Evolutionary conservation across 2,888 invertebrate species (phyloP).

Genomic region (Agrochola litura): DNA sequence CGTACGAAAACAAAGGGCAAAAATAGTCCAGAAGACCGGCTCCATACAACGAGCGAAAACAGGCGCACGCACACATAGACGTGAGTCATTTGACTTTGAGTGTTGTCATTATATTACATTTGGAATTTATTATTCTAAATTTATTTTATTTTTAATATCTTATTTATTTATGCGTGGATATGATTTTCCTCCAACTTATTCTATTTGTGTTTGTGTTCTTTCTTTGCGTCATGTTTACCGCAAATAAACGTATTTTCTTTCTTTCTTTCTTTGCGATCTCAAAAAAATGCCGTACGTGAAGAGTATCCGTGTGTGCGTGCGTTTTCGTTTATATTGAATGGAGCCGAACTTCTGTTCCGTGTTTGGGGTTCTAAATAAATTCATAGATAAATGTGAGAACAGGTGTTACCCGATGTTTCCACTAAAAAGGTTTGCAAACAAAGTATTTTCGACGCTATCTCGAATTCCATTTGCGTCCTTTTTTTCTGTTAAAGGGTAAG

Average conservation of each 20-base stretch:
- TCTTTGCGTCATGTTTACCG: too few species aligned
- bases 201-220: too few species aligned
- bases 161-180: too few species aligned
- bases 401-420: slow-evolving; percentile 53
- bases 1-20: not conserved
- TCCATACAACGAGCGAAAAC: not conserved
- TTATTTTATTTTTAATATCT: too few species aligned
- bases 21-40: not conserved
- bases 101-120: too few species aligned
- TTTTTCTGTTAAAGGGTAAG: slow-evolving; percentile 55
- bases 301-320: not conserved
- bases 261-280: not conserved
- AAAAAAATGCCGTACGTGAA: slow-evolving; percentile 7
- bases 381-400: slow-evolving; percentile 57
- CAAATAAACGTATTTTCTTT: too few species aligned
- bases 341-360: not conserved
- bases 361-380: slow-evolving; percentile 49
- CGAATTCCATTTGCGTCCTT: slow-evolving; percentile 51
- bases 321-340: not conserved
- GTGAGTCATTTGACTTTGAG: too few species aligned
- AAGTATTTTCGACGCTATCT: slow-evolving; percentile 59
- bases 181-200: too few species aligned
- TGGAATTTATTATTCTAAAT: too few species aligned
- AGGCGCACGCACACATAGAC: not conserved
- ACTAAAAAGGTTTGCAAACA: slow-evolving; percentile 60